These are phyloP conservation scores for Campaea margaritaria DNA, from an alignment of 2,888 invertebrate species.

Conservation along the genomic window DNA sequence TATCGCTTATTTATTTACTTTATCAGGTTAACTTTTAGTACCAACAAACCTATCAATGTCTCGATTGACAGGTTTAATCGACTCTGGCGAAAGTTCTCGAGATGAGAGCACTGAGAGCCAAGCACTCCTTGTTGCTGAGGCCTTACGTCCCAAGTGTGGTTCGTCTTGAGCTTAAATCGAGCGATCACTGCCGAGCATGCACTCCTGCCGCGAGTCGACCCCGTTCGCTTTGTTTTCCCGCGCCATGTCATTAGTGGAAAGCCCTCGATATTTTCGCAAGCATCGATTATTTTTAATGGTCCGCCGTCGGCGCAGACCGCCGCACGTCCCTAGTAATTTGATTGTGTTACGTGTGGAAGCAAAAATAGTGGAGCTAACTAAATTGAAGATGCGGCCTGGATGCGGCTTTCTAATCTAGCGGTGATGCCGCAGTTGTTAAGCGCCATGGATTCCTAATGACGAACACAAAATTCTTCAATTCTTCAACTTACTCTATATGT, in stretches of 20 bases:
- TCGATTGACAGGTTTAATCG: constrained; percentile 5
- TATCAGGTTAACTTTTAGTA: not conserved
- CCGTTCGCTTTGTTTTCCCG: constrained; percentile 77
- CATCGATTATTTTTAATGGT: constrained; percentile 84
- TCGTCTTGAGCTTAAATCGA: constrained; percentile 39
- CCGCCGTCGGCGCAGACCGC: constrained; percentile 66
- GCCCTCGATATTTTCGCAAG: constrained; percentile 80
- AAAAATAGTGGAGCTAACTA: constrained; percentile 31
- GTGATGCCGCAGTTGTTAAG: too few species aligned
- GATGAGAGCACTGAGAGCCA: constrained; percentile 20
- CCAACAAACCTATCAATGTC: constrained; percentile 21
- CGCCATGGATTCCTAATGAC: too few species aligned
- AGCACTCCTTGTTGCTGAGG: constrained; percentile 19
- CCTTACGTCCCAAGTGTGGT: constrained; percentile 26
- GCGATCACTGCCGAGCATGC: constrained; percentile 38
- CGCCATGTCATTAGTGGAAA: constrained; percentile 83
- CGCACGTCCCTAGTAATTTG: constrained; percentile 56
- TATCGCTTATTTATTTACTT: too few species aligned
- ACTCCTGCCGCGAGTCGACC: constrained; percentile 43
- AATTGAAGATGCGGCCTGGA: constrained; percentile 10
- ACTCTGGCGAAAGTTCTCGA: constrained; percentile 24
- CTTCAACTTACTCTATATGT: too few species aligned
- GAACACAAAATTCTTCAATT: too few species aligned
- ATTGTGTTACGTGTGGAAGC: constrained; percentile 45
- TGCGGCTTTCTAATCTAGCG: too few species aligned